Evolutionary conservation across 2,113 vertebrate genomes (phyloP), one percentile per base, ranked within the genome.

Genomic region (Strix uralensis): DNA sequence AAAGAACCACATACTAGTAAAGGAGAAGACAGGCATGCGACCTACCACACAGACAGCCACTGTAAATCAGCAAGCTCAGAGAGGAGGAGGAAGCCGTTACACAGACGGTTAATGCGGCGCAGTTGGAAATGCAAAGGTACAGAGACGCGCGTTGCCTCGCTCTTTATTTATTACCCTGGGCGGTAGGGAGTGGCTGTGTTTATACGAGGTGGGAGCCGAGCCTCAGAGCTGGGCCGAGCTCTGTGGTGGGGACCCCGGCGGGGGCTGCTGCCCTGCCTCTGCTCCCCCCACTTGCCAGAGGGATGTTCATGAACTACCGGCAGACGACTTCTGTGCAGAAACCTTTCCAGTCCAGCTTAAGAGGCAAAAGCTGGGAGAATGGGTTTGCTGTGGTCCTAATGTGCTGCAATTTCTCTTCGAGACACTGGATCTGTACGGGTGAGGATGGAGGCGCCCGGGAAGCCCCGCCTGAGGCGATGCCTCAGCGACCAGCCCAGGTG

Each of bases 401-500:
- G 13, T 25, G 20, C 91, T 52, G 85, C 54, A n/a, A 22, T 86
- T 80, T 57, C 58, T 11, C 74, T 26, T 55, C 4, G 0, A 22
- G 42, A 42, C 3, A 1, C 9, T 72, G 70, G 75, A 26, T 75
- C 38, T 2, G 0, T 6, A 20, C 1, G 26, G 71, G 36, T 1
- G 15, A 67, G 86, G 80, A 92, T 98, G 98, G 98, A 97, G 36
- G 94, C 81, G 8, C 52, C 7, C 2, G 81, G 78, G 10, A 98
- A 98, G 80, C 70, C 95, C 58, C 92, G 46, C 3, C 97, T 99
- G 88, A 96, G 98, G 84, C 96, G 98, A 61, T 98, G 98, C 83
- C 98, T 99, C 96, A 99, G 99, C 26, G 98, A 98, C 72, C 98
- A 98, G 25, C 96, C 98, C 32, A 95, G 98, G 79, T 97, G 97